These are phyloP conservation scores for Ectemnius continuus DNA, from an alignment of 2,888 invertebrate species.

Conservation along the genomic window DNA sequence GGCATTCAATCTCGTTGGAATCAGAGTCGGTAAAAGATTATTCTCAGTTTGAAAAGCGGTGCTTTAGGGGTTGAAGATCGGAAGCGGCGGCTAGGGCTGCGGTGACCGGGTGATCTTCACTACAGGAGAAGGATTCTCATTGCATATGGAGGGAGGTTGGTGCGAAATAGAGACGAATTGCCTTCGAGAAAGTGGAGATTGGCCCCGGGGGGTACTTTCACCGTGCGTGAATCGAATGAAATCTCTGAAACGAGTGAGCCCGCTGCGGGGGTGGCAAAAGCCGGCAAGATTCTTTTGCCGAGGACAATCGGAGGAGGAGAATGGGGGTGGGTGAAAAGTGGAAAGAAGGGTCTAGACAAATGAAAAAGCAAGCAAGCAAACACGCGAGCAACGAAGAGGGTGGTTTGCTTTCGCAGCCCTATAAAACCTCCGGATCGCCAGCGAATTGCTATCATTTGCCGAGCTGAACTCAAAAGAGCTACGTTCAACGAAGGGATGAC, in stretches of 20 bases:
- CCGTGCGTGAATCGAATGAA: not conserved
- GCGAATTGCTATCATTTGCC: conserved; percentile 40
- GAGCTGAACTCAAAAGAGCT: conserved; percentile 30
- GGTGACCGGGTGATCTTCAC: too few species aligned
- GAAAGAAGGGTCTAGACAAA: not conserved
- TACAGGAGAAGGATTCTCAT: conserved; percentile 62
- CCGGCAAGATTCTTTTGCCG: too few species aligned
- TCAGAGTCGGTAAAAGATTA: too few species aligned
- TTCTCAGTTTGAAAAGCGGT: too few species aligned
- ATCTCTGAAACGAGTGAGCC: not conserved
- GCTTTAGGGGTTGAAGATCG: too few species aligned
- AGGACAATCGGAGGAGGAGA: not conserved
- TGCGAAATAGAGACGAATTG: conserved; percentile 76
- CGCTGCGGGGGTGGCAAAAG: too few species aligned
- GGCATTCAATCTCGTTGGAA: too few species aligned
- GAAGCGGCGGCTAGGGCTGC: not conserved
- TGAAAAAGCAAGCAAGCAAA: not conserved
- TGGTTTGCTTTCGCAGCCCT: conserved; percentile 25
- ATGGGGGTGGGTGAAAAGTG: not conserved
- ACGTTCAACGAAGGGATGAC: conserved; percentile 40
- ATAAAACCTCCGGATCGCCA: conserved; percentile 50
- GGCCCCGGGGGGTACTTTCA: conserved; percentile 38
- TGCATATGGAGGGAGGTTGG: conserved; percentile 70
- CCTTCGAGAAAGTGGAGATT: conserved; percentile 60
- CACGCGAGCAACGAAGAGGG: not conserved